Evolutionary conservation across 35 echinoderm and acorn worm genomes (phyloP).

Genomic region (Ptychodera flava): DNA sequence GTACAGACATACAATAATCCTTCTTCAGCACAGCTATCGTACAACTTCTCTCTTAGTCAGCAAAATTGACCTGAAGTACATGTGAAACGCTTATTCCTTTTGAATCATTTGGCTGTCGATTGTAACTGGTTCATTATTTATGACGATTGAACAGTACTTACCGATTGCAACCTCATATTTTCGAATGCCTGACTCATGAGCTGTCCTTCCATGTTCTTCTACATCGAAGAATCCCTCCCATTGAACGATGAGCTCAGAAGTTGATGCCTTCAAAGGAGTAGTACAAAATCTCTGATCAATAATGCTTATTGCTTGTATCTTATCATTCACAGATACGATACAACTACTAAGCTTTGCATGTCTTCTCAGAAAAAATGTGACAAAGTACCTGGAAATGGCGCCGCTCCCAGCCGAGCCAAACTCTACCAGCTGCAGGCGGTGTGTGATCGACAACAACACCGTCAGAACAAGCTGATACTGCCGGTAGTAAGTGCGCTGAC

Average conservation of each 20-base stretch:
- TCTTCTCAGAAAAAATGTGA: too few relatives aligned
- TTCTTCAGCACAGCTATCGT: too few relatives aligned
- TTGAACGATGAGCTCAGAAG: background rate
- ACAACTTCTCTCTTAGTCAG: too few relatives aligned
- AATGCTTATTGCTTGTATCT: too few relatives aligned
- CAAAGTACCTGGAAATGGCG: constrained; percentile 12
- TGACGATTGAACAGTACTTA: background rate
- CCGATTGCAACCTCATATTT: constrained; percentile 30
- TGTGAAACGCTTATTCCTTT: too few relatives aligned
- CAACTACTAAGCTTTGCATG: too few relatives aligned
- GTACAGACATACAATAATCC: too few relatives aligned
- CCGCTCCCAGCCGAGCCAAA: constrained; percentile 18
- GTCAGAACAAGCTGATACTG: constrained; percentile 27
- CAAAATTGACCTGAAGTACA: too few relatives aligned
- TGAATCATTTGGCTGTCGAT: background rate
- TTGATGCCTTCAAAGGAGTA: background rate
- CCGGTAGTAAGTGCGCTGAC: background rate
- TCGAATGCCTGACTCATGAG: constrained; percentile 34
- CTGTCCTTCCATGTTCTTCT: constrained; percentile 27
- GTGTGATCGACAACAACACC: constrained; percentile 37
- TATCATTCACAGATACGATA: too few relatives aligned
- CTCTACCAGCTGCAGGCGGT: constrained; percentile 21
- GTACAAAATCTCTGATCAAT: too few relatives aligned
- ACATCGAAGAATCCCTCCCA: constrained; percentile 29
- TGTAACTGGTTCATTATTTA: background rate